Conservation (phyloP, 2,113 vertebrate species). For the Oreotragus oreotragus region DNA sequence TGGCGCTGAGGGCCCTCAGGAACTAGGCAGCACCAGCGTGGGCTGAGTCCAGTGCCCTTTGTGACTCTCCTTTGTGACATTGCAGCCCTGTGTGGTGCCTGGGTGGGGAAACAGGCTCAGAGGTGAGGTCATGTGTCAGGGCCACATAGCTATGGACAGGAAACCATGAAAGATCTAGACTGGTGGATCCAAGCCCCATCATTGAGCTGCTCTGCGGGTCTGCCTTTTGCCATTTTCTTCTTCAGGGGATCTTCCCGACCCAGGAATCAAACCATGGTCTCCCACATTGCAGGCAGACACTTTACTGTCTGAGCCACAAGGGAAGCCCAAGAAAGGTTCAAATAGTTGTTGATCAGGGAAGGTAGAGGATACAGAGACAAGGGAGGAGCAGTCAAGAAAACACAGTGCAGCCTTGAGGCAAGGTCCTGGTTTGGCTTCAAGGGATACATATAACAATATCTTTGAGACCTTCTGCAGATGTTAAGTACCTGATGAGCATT, state of each 20-base stretch:
- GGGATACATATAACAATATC: neutral
- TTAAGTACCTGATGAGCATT: neutral
- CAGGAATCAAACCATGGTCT: neutral
- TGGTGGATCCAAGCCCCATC: neutral
- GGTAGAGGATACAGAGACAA: neutral
- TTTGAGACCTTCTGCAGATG: neutral
- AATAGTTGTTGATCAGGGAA: neutral
- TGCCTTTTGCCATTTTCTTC: neutral
- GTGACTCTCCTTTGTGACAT: neutral
- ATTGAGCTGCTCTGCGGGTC: neutral
- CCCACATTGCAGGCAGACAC: neutral
- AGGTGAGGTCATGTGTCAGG: neutral
- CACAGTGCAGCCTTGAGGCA: neutral
- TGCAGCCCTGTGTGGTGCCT: neutral
- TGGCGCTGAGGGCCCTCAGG: neutral
- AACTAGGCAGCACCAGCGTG: neutral
- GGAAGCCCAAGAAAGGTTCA: neutral
- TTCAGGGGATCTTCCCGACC: neutral
- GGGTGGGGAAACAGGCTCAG: neutral
- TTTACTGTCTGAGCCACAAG: neutral
- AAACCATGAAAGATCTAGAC: fast-evolving
- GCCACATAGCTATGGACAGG: neutral
- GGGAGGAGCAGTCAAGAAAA: neutral
- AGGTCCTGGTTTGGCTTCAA: neutral
- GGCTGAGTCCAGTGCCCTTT: neutral